Percentiles rank a stretch among this genome's conserved stretches.
These are phyloP conservation scores for Xyrichtys novacula DNA, from an alignment of 2,797 vertebrate species.

Conservation along the genomic window DNA sequence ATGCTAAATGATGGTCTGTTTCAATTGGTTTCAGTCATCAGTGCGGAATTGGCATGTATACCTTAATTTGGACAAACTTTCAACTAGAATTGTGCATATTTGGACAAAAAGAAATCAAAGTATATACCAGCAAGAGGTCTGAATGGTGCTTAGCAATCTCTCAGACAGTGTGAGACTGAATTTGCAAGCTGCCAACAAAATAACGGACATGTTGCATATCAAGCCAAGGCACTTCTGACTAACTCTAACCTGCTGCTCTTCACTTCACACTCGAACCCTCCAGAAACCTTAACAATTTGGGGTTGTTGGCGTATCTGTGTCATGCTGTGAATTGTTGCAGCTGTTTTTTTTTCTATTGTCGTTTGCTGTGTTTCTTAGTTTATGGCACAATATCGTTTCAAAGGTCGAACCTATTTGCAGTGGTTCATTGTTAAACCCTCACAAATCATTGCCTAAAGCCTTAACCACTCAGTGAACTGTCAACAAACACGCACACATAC, in stretches of 20 bases:
- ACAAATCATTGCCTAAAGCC: conserved; percentile 20
- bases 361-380: conserved; percentile 21
- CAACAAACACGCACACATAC: conserved; percentile 12
- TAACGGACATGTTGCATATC: conserved; percentile 50
- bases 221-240: conserved; percentile 81
- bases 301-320: background rate
- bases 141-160: conserved; percentile 10
- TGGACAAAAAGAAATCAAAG: conserved; percentile 21
- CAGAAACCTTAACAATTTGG: background rate
- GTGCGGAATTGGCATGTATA: background rate
- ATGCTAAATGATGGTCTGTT: conserved; percentile 1
- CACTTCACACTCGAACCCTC: conserved; percentile 52
- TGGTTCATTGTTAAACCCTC: conserved; percentile 34
- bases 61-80: background rate
- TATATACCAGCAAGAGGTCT: background rate
- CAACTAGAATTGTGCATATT: background rate
- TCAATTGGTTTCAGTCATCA: background rate
- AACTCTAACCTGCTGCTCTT: conserved; percentile 33
- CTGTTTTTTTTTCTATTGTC: background rate
- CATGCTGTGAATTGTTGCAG: conserved; percentile 20
- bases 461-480: conserved; percentile 22
- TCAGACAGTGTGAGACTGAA: conserved; percentile 16
- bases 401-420: conserved; percentile 24
- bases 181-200: conserved; percentile 56
- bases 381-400: conserved; percentile 46